Base-by-base conservation (phyloP, 37 sponge, comb jelly and placozoan species). In the Bolinopsis microptera region DNA sequence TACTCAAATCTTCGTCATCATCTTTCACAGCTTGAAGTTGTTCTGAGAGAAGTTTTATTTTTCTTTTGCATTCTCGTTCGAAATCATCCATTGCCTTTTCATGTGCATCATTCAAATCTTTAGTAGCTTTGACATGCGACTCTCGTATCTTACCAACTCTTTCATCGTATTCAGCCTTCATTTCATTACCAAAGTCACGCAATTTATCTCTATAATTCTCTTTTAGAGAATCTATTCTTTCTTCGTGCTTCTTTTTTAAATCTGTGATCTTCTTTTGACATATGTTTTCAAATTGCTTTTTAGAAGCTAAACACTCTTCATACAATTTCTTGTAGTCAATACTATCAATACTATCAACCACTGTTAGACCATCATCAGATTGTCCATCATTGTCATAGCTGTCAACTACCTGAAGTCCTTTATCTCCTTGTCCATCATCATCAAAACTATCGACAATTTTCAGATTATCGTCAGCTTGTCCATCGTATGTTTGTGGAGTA, bases 381-480 rank as follows among this genome's bases (percentile, higher is more conserved):
- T 70, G 74, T 3, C 74, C 74, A 70, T 70, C 74, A 24, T 70
- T 30, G 27, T 30, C 27, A 24, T 28, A 2, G 3, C 27, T 18
- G 27, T 70, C 74, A 23, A 70, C n/a, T 25, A 70, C 27, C 5
- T 18, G 23, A 3, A 70, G n/a, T 28, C 27, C 27, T 70, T 70
- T 30, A 70, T 70, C 74, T 28, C 27, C 74, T 70, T 70, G 74
- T 25, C 27, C n/a, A 70, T 70, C 74, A 70, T 70, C 74, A 70
- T 30, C 27, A 24, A 28, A 70, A 3, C 27, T 70, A 70, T 70
- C 74, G 27, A 70, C n/a, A 70, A 70, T 70, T 24, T 70, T 70
- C 26, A 70, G 2, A 70, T 70, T 70, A 28, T 70, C 74, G 27
- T 70, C 74, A 70, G 23, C 74, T 18, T 70, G 74, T 9, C 68